A percentile compares a stretch with the other conserved stretches of the same genome.
phyloP scores from a whole-genome alignment of 2,113 vertebrate genomes.

The Orcinus orca region DNA sequence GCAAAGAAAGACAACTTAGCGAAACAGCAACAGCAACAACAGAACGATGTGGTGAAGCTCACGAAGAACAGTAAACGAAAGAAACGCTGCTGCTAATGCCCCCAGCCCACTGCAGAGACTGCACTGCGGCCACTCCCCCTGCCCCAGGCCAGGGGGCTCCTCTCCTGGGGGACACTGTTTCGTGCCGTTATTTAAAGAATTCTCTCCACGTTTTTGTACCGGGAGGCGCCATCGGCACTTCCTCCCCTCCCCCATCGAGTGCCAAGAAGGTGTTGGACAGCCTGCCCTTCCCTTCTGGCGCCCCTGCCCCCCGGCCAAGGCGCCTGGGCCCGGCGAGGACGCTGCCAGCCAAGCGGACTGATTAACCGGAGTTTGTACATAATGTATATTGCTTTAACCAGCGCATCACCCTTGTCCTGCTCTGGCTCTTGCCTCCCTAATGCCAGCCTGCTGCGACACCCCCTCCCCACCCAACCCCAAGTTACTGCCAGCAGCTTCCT shows the following conservation, averaged over 20 bases:
- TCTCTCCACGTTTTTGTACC: constrained; percentile 85
- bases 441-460: constrained; percentile 81
- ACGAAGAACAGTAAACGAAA: constrained; percentile 98
- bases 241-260: constrained; percentile 74
- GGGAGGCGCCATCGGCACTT: constrained; percentile 84
- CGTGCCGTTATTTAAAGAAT: constrained; percentile 90
- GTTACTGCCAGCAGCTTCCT: constrained; percentile 23
- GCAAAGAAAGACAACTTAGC: constrained; percentile 98
- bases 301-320: constrained; percentile 78
- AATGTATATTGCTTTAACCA: constrained; percentile 87
- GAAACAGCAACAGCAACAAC: constrained; percentile 98
- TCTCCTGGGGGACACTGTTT: constrained; percentile 83
- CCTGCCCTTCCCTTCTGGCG: constrained; percentile 65
- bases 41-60: constrained; percentile 98
- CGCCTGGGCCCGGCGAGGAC: constrained; percentile 82
- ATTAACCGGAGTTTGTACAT: constrained; percentile 85
- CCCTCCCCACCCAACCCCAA: background rate
- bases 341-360: constrained; percentile 84
- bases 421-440: constrained; percentile 82
- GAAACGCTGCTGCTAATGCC: constrained; percentile 97
- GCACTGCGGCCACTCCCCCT: constrained; percentile 81
- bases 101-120: constrained; percentile 81
- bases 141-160: constrained; percentile 79
- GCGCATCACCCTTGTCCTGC: constrained; percentile 78
- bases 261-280: constrained; percentile 84